phyloP scores from a whole-genome alignment of 2,888 invertebrate species.

The Ophioninae sp. region DNA sequence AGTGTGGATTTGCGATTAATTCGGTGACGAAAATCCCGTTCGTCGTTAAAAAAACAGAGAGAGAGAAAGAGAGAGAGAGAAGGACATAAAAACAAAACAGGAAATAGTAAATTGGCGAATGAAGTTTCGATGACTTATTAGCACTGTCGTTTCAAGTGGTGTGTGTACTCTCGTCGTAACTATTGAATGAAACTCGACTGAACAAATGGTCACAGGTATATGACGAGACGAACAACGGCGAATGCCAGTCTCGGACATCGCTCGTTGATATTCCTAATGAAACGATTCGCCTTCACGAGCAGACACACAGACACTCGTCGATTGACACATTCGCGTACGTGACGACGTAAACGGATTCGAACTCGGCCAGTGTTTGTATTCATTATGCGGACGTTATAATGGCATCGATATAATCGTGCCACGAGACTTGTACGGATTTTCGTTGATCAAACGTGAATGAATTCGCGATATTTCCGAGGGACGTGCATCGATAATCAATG shows the following conservation, averaged over 20 bases:
- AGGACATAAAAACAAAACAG: neutral
- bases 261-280: slow-evolving; percentile 46
- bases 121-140: slow-evolving; percentile 50
- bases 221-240: slow-evolving; percentile 11
- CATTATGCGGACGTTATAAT: slow-evolving; percentile 13
- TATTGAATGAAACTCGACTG: slow-evolving; percentile 56
- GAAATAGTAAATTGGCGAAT: slow-evolving; percentile 5
- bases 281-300: slow-evolving; percentile 10
- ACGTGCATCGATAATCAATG: slow-evolving; percentile 20
- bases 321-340: neutral
- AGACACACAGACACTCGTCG: neutral
- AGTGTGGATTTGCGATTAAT: neutral
- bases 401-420: slow-evolving; percentile 38
- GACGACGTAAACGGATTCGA: neutral
- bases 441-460: slow-evolving; percentile 42
- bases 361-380: slow-evolving; percentile 35
- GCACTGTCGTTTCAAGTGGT: slow-evolving; percentile 23
- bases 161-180: slow-evolving; percentile 20
- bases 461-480: slow-evolving; percentile 12
- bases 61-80: neutral
- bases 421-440: slow-evolving; percentile 23
- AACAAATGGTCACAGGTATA: slow-evolving; percentile 43
- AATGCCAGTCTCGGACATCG: slow-evolving; percentile 33
- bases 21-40: neutral
- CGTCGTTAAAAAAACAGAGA: neutral